A percentile compares a stretch with the other conserved stretches of the same genome.
These are phyloP conservation scores for Paraescarpia echinospica DNA, from an alignment of 1,140 invertebrate species.

Conservation along the genomic window DNA sequence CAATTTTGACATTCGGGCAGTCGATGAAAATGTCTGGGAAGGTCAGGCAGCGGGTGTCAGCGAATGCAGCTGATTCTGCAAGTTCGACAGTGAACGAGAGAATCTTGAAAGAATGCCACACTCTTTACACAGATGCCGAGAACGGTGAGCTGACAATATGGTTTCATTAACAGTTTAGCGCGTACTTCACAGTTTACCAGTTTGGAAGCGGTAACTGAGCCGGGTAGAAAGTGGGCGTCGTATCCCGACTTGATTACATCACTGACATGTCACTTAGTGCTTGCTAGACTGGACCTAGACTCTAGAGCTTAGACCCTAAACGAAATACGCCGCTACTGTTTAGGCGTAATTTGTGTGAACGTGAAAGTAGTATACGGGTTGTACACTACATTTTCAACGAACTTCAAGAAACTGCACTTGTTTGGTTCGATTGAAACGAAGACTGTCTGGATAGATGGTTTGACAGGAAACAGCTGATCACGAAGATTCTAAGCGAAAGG, in stretches of 20 bases:
- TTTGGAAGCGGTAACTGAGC: neutral
- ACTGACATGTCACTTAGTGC: slow-evolving; percentile 4
- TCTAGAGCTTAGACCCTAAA: neutral
- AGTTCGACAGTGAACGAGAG: slow-evolving; percentile 62
- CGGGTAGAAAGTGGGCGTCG: slow-evolving; percentile 2
- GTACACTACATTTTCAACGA: neutral
- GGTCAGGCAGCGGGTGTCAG: slow-evolving; percentile 56
- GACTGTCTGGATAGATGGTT: neutral
- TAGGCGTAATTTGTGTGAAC: neutral
- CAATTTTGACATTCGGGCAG: slow-evolving; percentile 38
- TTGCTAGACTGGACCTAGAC: neutral
- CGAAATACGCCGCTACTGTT: neutral
- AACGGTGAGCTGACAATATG: slow-evolving; percentile 56
- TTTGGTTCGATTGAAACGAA: neutral
- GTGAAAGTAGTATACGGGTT: neutral
- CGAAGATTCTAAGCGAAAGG: neutral
- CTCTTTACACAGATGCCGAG: slow-evolving; percentile 63
- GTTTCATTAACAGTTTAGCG: neutral
- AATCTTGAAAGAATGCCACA: slow-evolving; percentile 64
- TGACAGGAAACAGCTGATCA: neutral
- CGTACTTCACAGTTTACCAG: neutral
- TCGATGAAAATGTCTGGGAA: slow-evolving; percentile 58
- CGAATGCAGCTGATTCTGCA: slow-evolving; percentile 60
- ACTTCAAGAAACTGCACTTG: neutral
- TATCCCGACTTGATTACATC: neutral